Evolutionary conservation across 2,888 invertebrate species (phyloP), one percentile per base, ranked within the genome.

Genomic region (Chloroclysta siterata): DNA sequence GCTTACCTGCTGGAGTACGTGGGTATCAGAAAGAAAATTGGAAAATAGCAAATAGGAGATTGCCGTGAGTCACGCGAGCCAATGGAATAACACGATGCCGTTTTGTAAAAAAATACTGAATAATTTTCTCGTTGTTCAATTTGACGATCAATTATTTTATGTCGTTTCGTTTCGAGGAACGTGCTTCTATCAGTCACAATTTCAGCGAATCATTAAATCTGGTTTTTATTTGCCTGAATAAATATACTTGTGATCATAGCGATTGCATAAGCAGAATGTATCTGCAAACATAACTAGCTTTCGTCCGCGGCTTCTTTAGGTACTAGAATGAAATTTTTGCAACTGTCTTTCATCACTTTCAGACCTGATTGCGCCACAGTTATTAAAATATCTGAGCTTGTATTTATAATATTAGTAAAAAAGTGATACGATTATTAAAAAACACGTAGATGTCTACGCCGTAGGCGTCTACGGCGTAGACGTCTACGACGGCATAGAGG

Each of bases 1-100:
- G 58, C 39, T 61, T 47, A 54, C 48, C 55, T 60, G 39, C 55
- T 54, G 51, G 51, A 58, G 60, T 54, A 60, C 51, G 53, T 44
- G 42, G 33, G 46, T 65, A 61, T 58, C 51, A 47, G 15, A 48
- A 47, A 33, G 52, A 47, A 65, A 61, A 65, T 65, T 61, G 65
- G 65, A 65, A 61, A 61, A 58, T 42, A 59, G 58, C 61, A 65
- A 65, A 65, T 65, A 61, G 58, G 33, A 22, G 29, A 61, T 61
- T 65, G 60, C 58, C 65, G 65, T 65, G 65, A 61, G 58, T 58
- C 61, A 65, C 65, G 61, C 65, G 48, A 65, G 47, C 17, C 15
- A 57, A 58, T 29, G 29, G 42, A 65, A 60, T 53, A 58, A 29
- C 57, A 53, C 28, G 54, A 58, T 52, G 58, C 65, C 54, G 47